Conservation (phyloP, 1,140 invertebrate genomes). For the Camponotus vicinus region DNA sequence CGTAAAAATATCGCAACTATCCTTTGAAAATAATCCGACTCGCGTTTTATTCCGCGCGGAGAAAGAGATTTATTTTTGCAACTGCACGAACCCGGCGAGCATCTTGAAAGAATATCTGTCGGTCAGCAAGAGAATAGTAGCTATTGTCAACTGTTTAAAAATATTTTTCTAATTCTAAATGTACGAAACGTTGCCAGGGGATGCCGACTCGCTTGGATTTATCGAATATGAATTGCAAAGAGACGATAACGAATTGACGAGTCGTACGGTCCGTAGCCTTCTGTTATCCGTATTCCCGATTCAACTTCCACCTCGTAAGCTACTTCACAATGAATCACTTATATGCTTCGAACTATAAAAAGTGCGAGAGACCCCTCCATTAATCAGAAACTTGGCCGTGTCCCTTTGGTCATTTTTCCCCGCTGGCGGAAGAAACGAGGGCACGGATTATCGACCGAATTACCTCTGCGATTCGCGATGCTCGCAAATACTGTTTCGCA, state of each 20-base stretch:
- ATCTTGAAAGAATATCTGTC: background rate
- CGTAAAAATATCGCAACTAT: conserved; percentile 43
- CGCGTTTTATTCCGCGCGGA: conserved; percentile 9
- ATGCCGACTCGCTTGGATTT: conserved; percentile 23
- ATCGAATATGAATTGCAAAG: conserved; percentile 43
- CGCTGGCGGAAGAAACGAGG: conserved; percentile 38
- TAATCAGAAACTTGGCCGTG: conserved; percentile 57
- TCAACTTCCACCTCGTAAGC: conserved; percentile 51
- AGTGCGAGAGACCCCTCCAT: conserved; percentile 51
- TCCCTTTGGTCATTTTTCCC: conserved; percentile 42
- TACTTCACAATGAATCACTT: conserved; percentile 54
- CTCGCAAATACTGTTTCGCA: conserved; percentile 54
- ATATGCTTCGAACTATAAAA: conserved; percentile 45
- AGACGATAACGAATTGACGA: conserved; percentile 54
- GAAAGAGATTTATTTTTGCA: conserved; percentile 51
- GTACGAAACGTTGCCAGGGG: background rate
- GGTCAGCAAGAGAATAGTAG: background rate
- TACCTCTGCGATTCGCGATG: conserved; percentile 35
- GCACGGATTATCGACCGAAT: conserved; percentile 50
- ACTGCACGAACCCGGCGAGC: background rate
- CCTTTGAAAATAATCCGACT: conserved; percentile 45
- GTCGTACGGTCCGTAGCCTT: conserved; percentile 23
- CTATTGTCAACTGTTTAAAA: conserved; percentile 34
- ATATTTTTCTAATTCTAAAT: conserved; percentile 24
- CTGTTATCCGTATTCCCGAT: conserved; percentile 47